Percentiles rank a stretch among this genome's conserved stretches.
Conservation (phyloP, 2,888 invertebrate genomes). For the Ectobius pallidus region DNA sequence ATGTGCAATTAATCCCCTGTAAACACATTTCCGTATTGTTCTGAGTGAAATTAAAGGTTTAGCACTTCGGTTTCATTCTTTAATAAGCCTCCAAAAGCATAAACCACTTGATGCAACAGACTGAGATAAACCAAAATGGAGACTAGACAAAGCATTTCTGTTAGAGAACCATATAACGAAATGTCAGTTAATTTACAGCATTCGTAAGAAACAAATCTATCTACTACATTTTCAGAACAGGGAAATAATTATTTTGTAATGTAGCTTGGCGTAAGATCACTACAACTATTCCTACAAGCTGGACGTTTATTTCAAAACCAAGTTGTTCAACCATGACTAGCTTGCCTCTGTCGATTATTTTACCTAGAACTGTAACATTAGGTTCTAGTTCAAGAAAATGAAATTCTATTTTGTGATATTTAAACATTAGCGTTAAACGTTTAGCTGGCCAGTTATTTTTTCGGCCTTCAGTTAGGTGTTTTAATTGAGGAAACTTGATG, state of each 20-base stretch:
- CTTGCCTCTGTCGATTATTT: background rate
- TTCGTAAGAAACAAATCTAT: background rate
- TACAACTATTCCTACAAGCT: background rate
- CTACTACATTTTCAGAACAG: background rate
- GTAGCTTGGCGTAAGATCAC: background rate
- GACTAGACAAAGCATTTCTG: conserved; percentile 43
- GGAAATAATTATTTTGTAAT: background rate
- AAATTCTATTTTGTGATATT: too few species aligned
- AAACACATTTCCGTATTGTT: background rate
- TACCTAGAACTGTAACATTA: background rate
- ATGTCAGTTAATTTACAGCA: background rate
- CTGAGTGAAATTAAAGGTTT: background rate
- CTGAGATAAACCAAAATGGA: conserved; percentile 44
- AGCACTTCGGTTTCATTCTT: background rate
- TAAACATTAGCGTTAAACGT: too few species aligned
- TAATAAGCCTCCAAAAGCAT: background rate
- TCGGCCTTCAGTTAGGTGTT: too few species aligned
- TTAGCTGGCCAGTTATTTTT: too few species aligned
- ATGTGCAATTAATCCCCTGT: background rate
- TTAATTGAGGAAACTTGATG: too few species aligned
- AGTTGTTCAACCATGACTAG: conserved; percentile 28
- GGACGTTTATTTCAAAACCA: too few species aligned
- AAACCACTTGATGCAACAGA: conserved; percentile 31
- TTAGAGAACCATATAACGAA: background rate
- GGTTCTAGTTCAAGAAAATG: background rate